Base-by-base conservation (phyloP, 2,797 vertebrate genomes). In the Balearica regulorum region DNA sequence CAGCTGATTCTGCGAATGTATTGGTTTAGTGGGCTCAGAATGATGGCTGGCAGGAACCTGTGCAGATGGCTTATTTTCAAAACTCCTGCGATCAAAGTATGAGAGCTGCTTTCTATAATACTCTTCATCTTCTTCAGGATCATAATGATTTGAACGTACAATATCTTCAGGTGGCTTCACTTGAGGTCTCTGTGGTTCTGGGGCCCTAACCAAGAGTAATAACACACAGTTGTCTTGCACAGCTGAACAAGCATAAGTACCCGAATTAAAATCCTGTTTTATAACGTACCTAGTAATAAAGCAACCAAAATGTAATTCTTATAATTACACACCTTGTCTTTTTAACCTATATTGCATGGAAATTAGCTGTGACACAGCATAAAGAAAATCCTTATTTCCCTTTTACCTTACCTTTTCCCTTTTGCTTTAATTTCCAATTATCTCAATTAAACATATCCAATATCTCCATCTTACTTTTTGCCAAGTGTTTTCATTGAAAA, bases 91-190 rank as follows among this genome's bases (percentile, higher is more conserved):
- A 89, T 99, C 99, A 54, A 99, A 99, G 97, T 99, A 99, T 2
- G 99, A 99, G 93, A 99, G 98, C 97, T 99, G 99, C 92, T 99
- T 99, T 72, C 99, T 98, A 80, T 99, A 99, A 87, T 99, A 99
- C 68, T 99, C 99, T 92, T 99, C 99, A 33, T 99, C 99, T 64
- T 99, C 99, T 60, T 99, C 99, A 0, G 98, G 99, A 90, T 99
- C 99, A 3, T 99, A 99, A 93, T 99, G 99, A 95, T 99, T 99
- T 62, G 99, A 97, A 53, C 99, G 99, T 61, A 98, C 97, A 3
- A 98, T 97, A 51, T 99, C 99, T 89, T 99, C 99, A 55, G 98
- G 97, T 7, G 98, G 98, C 96, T 99, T 99, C 16, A 98, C 90
- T 46, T 99, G 99, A 96, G 99, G 98, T 98, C 99, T 99, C 94